A percentile compares a stretch with the other conserved stretches of the same genome.
Evolutionary conservation across 2,797 vertebrate species (phyloP).

Genomic region (Hypotaenidia philippensis): DNA sequence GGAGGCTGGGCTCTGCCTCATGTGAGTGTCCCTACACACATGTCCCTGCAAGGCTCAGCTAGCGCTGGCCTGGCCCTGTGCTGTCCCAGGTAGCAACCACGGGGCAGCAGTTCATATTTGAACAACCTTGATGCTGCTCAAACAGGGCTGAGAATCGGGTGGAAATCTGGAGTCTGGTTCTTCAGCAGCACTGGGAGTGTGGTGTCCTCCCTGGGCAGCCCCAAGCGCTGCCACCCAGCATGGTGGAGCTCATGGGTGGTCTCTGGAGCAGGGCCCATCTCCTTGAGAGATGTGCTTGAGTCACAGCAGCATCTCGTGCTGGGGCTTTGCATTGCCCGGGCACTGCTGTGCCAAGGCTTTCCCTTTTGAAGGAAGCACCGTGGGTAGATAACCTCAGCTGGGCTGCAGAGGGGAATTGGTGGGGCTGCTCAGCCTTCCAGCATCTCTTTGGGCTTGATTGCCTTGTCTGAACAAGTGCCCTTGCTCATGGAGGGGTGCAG

Average conservation of each 20-base stretch:
- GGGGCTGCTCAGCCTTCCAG: neutral
- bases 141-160: neutral
- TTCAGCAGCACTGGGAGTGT: neutral
- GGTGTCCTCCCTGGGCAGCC: neutral
- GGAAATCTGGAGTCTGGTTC: neutral
- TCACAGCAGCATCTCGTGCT: neutral
- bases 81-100: neutral
- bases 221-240: neutral
- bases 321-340: neutral
- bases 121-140: neutral
- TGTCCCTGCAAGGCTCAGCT: neutral
- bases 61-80: neutral
- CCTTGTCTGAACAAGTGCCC: neutral
- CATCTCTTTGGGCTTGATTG: neutral
- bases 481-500: neutral
- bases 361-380: neutral
- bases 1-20: neutral
- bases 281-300: neutral
- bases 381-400: neutral
- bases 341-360: neutral
- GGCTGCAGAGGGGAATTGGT: neutral
- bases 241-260: fast-evolving
- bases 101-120: neutral
- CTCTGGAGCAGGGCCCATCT: neutral
- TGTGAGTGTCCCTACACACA: neutral